Evolutionary conservation across 2,797 vertebrate species (phyloP), one percentile per base, ranked within the genome.

Genomic region (Pseudopleuronectes americanus): DNA sequence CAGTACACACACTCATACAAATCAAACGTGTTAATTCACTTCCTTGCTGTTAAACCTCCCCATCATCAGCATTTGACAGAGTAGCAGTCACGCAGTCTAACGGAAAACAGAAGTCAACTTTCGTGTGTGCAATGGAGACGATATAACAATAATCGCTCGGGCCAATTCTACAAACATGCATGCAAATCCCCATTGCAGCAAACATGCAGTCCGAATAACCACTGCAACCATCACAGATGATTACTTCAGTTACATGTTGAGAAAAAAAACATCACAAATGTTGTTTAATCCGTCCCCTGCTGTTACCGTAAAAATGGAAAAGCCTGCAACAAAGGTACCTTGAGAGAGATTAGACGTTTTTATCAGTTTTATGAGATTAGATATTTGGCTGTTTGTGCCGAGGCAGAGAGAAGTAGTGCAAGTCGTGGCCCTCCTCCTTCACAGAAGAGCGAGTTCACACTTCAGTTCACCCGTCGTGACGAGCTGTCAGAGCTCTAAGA

Each of bases 1-100:
- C 56, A 36, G 6, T 14, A 22, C 59, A 26, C 26, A 78, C 24
- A 65, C 14, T 68, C 56, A 43, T 38, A 19, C 51, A 76, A 73
- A 76, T 55, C 57, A 64, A 60, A 61, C 57, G 67, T 38, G 19
- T 70, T 57, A 57, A 75, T 72, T 76, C 71, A 51, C 12, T 60
- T 48, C 54, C 9, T 9, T 55, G 22, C 57, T 38, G n/a, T 66
- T 76, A 57, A 62, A 84, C 71, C 71, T 68, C 38, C 24, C 26
- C 21, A 13, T 74, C 58, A 28, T 64, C 24, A 58, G 4, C 52
- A 33, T 57, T 24, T 3, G 1, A 31, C n/a, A 63, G n/a, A 66
- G 36, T 31, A 47, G 36, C 38, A 28, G 28, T 63, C 57, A 33
- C 17, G 55, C 23, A 54, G 17, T 36, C 16, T 33, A 48, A 55